A percentile compares a stretch with the other conserved stretches of the same genome.
Evolutionary conservation across 2,888 invertebrate species (phyloP).

Genomic region (Limnephilus rhombicus): DNA sequence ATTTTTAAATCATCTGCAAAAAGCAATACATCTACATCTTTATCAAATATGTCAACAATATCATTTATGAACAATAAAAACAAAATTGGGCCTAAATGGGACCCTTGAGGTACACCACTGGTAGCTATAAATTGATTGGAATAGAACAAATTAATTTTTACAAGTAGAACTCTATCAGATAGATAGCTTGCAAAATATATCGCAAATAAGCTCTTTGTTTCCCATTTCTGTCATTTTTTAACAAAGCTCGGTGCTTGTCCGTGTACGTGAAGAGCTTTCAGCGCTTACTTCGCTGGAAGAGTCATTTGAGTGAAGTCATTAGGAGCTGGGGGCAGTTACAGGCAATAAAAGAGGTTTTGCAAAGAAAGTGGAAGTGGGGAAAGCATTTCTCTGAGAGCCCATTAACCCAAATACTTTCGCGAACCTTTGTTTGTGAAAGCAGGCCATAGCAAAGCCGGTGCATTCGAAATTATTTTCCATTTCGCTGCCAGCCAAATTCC

Average conservation of each 20-base stretch:
- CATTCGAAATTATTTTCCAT: background rate
- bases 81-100: too few species aligned
- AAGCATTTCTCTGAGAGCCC: slow-evolving; percentile 18
- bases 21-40: too few species aligned
- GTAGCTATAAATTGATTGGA: too few species aligned
- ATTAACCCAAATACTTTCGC: slow-evolving; percentile 46
- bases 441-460: background rate
- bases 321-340: slow-evolving; percentile 46
- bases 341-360: slow-evolving; percentile 38
- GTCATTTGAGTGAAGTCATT: slow-evolving; percentile 44
- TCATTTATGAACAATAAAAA: too few species aligned
- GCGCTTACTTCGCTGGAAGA: background rate
- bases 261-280: background rate
- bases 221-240: background rate
- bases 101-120: too few species aligned
- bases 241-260: background rate
- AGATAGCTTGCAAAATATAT: too few species aligned
- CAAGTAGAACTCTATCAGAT: too few species aligned
- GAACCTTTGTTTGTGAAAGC: background rate
- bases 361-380: slow-evolving; percentile 19
- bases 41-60: too few species aligned
- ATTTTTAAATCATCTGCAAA: too few species aligned
- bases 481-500: background rate
- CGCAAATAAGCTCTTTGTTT: too few species aligned
- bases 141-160: too few species aligned